Percentiles rank a stretch among this genome's conserved stretches.
These are phyloP conservation scores for Athetis lepigone DNA, from an alignment of 2,888 invertebrate species.

Conservation along the genomic window DNA sequence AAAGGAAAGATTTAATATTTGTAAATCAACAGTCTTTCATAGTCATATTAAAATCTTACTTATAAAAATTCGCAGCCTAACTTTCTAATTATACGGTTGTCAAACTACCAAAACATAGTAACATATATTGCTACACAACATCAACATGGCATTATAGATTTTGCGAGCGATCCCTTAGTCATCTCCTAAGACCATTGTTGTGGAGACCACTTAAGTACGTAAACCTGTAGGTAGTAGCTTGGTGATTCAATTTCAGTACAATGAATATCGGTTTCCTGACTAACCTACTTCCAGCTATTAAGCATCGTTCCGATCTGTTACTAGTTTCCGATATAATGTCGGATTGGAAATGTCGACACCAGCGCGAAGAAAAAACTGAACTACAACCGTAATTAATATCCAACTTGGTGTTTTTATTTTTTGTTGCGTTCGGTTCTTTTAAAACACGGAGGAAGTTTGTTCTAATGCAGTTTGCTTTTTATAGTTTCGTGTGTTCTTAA, in stretches of 20 bases:
- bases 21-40: too few species aligned
- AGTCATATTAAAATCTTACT: too few species aligned
- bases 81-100: slow-evolving; percentile 4
- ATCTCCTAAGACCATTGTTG: slow-evolving; percentile 38
- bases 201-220: slow-evolving; percentile 30
- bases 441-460: neutral
- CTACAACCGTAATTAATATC: slow-evolving; percentile 2
- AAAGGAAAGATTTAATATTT: too few species aligned
- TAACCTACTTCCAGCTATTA: slow-evolving; percentile 47
- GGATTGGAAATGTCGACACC: slow-evolving; percentile 12
- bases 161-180: slow-evolving; percentile 20
- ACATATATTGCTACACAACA: too few species aligned
- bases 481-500: neutral
- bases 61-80: neutral
- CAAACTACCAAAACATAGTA: slow-evolving; percentile 11
- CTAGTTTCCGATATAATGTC: slow-evolving; percentile 7
- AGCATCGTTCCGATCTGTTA: slow-evolving; percentile 31
- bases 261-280: slow-evolving; percentile 47
- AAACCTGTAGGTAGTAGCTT: slow-evolving; percentile 34
- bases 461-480: neutral
- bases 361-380: neutral
- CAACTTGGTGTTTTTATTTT: neutral
- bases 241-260: slow-evolving; percentile 48
- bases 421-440: neutral
- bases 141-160: slow-evolving; percentile 14